Conservation (phyloP, 2,113 vertebrate genomes). For the Oenanthe oenanthe region DNA sequence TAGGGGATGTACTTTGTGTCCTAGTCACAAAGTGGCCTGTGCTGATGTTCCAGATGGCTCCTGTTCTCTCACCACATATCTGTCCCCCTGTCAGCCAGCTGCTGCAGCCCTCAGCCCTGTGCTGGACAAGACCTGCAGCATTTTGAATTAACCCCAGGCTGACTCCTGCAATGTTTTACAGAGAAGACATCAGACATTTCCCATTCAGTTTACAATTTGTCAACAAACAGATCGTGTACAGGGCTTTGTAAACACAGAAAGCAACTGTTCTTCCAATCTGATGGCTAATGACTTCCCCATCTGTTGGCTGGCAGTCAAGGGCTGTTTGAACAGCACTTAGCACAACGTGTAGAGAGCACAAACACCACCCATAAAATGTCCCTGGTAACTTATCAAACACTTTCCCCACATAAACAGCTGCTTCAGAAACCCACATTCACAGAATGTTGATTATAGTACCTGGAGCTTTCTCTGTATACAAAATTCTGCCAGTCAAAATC, state of each 20-base stretch:
- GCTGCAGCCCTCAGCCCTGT: not conserved
- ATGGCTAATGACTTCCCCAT: slow-evolving; percentile 55
- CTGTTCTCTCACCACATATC: not conserved
- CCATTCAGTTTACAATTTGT: not conserved
- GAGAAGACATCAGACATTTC: not conserved
- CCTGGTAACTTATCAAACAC: slow-evolving; percentile 25
- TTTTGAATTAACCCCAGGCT: not conserved
- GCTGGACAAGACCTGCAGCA: not conserved
- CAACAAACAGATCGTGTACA: not conserved
- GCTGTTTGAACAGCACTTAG: slow-evolving; percentile 16
- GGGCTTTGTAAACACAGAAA: slow-evolving; percentile 50
- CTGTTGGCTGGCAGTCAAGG: slow-evolving; percentile 53
- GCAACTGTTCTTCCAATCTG: slow-evolving; percentile 20
- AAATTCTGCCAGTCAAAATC: not conserved
- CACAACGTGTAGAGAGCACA: not conserved
- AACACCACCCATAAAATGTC: slow-evolving; percentile 18
- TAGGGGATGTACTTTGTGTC: not conserved
- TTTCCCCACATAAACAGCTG: not conserved
- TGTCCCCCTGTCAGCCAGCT: not conserved
- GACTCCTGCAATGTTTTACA: not conserved
- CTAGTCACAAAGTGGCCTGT: not conserved
- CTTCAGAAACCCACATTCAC: not conserved
- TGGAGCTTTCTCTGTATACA: not conserved
- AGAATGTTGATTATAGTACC: not conserved
- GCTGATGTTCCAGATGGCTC: not conserved